Evolutionary conservation across 2,888 invertebrate genomes (phyloP).

Genomic region (Volucella inanis): DNA sequence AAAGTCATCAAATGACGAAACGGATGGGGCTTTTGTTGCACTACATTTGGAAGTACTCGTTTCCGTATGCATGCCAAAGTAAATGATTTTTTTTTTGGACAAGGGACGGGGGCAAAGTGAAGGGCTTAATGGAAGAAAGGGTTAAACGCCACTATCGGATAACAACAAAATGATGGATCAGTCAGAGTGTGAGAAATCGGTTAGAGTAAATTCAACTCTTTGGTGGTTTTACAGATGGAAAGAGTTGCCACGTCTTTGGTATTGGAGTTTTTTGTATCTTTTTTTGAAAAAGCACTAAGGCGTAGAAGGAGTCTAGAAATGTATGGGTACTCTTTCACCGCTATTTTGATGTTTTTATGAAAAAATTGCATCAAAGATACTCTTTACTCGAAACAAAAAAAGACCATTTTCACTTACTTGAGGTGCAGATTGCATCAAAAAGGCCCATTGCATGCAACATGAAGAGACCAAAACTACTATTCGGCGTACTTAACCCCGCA

Average conservation of each 20-base stretch:
- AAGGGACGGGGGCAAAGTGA: not conserved
- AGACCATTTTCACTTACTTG: no score
- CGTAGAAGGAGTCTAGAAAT: no score
- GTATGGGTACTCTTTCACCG: no score
- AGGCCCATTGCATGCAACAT: no score
- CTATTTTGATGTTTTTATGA: no score
- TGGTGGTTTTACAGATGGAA: not conserved
- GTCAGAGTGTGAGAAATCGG: not conserved
- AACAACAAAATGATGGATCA: constrained; percentile 55
- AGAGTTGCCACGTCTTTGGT: constrained; percentile 18
- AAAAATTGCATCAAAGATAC: no score
- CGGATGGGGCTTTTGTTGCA: constrained; percentile 9
- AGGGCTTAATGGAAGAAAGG: constrained; percentile 38
- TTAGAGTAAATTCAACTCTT: not conserved
- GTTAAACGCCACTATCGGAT: constrained; percentile 56
- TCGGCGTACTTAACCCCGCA: no score
- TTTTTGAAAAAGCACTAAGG: no score
- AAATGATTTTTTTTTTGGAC: constrained; percentile 15
- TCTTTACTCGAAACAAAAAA: no score
- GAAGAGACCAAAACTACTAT: no score
- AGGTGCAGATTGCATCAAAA: no score
- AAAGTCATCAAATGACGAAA: constrained; percentile 59
- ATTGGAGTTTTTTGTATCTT: not conserved
- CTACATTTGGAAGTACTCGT: constrained; percentile 32
- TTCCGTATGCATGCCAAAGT: constrained; percentile 35